Conservation (phyloP, 1,140 invertebrate species). For the Aplysia californica region DNA sequence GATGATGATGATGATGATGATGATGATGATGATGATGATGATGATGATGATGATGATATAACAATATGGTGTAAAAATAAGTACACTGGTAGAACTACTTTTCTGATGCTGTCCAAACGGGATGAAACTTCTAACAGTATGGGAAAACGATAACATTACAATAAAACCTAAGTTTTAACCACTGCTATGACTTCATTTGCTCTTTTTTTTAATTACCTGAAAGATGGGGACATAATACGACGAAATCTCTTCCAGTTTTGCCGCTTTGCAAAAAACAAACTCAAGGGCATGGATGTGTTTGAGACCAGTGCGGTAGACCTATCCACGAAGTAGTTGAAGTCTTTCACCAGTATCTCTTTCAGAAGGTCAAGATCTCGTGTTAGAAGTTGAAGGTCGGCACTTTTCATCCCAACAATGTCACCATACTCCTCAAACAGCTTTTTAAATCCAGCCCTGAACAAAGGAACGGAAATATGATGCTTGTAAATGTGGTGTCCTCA, state of each 20-base stretch:
- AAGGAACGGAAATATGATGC: too few relatives aligned
- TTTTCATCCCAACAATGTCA: conserved; percentile 8
- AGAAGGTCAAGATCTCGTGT: conserved; percentile 16
- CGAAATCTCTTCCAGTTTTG: conserved; percentile 14
- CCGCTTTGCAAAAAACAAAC: neutral
- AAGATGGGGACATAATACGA: conserved; percentile 5
- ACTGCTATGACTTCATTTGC: too few relatives aligned
- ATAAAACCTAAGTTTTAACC: too few relatives aligned
- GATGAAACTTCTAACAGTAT: too few relatives aligned
- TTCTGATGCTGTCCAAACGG: too few relatives aligned
- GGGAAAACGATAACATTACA: too few relatives aligned
- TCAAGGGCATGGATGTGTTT: neutral
- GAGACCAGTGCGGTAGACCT: neutral
- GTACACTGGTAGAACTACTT: too few relatives aligned
- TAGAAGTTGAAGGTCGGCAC: neutral
- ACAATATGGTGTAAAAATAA: too few relatives aligned
- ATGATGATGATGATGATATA: too few relatives aligned
- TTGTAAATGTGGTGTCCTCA: too few relatives aligned
- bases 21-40: too few relatives aligned
- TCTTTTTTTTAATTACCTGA: neutral
- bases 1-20: too few relatives aligned
- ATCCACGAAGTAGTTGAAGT: conserved; percentile 21
- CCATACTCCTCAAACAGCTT: neutral
- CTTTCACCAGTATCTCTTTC: conserved; percentile 16
- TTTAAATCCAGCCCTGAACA: neutral